These are phyloP conservation scores for Pristionchus maxplancki DNA, from an alignment of 2,888 invertebrate species.

Conservation along the genomic window DNA sequence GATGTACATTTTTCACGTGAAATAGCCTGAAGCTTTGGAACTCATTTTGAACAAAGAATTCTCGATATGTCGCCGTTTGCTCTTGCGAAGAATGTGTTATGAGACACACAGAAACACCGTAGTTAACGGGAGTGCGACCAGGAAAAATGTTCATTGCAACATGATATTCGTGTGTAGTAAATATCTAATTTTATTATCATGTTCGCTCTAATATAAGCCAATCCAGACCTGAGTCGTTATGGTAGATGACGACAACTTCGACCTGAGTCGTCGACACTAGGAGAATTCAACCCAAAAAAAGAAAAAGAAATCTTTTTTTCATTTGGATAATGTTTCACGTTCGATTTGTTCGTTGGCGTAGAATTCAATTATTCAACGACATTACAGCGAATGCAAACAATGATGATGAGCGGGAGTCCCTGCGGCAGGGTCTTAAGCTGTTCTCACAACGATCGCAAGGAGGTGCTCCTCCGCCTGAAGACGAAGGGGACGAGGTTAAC, in stretches of 20 bases:
- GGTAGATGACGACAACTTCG: conserved; percentile 19
- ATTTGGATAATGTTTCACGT: no score
- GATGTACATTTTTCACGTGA: no score
- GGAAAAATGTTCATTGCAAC: no score
- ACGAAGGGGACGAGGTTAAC: conserved; percentile 46
- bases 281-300: background rate
- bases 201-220: no score
- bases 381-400: background rate
- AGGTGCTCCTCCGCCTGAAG: background rate
- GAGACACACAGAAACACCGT: no score
- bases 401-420: background rate
- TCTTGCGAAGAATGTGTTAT: no score
- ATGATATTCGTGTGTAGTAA: no score
- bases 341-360: no score
- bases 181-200: background rate
- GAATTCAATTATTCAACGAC: background rate
- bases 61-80: no score
- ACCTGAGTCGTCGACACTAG: conserved; percentile 7
- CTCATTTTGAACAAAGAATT: no score
- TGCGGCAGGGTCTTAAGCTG: background rate
- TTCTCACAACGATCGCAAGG: conserved; percentile 47
- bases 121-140: no score
- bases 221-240: background rate
- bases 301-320: background rate
- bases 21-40: no score